phyloP scores from a whole-genome alignment of 2,113 vertebrate species.

The Pontoporia blainvillei region DNA sequence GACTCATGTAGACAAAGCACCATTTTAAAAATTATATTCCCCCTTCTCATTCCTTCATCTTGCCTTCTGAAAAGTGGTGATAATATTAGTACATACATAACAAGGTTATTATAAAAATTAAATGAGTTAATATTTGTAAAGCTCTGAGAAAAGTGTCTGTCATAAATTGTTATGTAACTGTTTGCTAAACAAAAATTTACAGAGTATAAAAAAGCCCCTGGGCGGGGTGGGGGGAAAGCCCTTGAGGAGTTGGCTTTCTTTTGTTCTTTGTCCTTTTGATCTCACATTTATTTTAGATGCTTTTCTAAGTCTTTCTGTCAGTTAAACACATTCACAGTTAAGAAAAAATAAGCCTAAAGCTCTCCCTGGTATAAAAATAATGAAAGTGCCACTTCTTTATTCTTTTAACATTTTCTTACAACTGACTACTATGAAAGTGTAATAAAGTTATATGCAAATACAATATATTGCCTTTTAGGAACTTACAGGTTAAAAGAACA shows the following conservation, averaged over 20 bases:
- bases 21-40: too few species aligned
- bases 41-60: too few species aligned
- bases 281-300: not conserved
- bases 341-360: not conserved
- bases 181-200: not conserved
- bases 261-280: not conserved
- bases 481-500: not conserved
- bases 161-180: too few species aligned
- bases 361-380: not conserved
- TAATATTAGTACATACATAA: too few species aligned
- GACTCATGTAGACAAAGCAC: too few species aligned
- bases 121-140: too few species aligned
- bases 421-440: not conserved
- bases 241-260: not conserved
- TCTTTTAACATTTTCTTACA: not conserved
- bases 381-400: not conserved
- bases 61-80: too few species aligned
- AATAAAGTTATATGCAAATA: not conserved
- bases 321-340: not conserved
- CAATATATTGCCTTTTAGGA: not conserved
- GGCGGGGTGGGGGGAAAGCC: not conserved
- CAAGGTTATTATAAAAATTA: too few species aligned
- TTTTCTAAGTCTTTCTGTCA: not conserved
- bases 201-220: not conserved
- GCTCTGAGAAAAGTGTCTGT: too few species aligned